Conservation (phyloP, 2,888 invertebrate genomes). For the Ochlodes sylvanus region DNA sequence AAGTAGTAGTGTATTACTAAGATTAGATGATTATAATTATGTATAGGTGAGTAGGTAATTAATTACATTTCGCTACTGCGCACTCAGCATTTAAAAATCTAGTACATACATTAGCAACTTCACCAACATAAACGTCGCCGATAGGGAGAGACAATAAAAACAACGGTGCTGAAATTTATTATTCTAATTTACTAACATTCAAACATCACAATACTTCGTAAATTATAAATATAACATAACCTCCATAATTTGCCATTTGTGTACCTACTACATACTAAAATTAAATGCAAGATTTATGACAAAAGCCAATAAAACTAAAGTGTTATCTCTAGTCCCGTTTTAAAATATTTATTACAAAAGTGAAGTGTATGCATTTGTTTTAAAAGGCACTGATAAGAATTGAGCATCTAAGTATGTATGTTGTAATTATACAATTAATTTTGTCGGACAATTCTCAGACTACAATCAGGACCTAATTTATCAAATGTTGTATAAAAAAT, state of each 20-base stretch:
- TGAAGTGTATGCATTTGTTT: background rate
- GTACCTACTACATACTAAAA: constrained; percentile 52
- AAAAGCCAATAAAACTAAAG: constrained; percentile 52
- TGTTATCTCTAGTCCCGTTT: constrained; percentile 15
- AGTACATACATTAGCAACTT: background rate
- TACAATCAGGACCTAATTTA: background rate
- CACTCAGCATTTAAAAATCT: too few relatives aligned
- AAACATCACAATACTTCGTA: constrained; percentile 51
- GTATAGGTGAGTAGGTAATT: too few relatives aligned
- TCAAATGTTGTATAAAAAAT: constrained; percentile 25
- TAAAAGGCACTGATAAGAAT: constrained; percentile 44
- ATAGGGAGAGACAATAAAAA: background rate
- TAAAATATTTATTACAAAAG: constrained; percentile 8
- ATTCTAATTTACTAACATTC: constrained; percentile 45
- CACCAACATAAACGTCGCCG: background rate
- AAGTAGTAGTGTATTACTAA: too few relatives aligned
- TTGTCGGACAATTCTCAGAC: background rate
- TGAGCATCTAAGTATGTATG: constrained; percentile 23
- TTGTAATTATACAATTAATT: background rate
- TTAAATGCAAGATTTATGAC: constrained; percentile 75
- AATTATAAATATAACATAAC: constrained; percentile 60
- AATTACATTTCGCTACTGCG: too few relatives aligned
- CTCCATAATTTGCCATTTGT: constrained; percentile 49
- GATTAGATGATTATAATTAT: too few relatives aligned
- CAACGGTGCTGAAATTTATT: constrained; percentile 19